A percentile compares a stretch with the other conserved stretches of the same genome.
Conservation (phyloP, 2,888 invertebrate species). For the Machimus atricapillus region DNA sequence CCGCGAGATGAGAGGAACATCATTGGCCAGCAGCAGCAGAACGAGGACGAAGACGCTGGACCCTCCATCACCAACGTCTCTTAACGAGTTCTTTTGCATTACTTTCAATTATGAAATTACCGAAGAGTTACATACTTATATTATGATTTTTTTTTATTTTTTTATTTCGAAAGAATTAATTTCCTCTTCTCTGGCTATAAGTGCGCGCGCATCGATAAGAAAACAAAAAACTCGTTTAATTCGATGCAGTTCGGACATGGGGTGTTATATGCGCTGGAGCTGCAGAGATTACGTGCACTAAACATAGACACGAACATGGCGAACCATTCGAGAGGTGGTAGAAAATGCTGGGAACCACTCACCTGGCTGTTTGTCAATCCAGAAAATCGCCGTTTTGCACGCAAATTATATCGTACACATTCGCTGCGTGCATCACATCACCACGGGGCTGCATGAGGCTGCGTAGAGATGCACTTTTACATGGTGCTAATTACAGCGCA, state of each 20-base stretch:
- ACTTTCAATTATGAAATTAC: slow-evolving; percentile 1
- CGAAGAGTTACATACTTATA: background rate
- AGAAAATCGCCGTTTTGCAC: background rate
- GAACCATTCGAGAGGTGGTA: background rate
- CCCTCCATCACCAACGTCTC: background rate
- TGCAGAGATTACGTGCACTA: background rate
- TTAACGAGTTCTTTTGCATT: background rate
- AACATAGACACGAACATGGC: background rate
- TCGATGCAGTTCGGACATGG: background rate
- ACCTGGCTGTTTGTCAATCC: background rate
- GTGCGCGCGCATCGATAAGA: background rate
- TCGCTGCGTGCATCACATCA: background rate
- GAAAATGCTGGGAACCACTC: background rate
- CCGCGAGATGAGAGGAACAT: background rate
- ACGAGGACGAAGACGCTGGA: background rate
- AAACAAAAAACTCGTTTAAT: background rate
- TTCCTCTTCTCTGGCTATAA: background rate
- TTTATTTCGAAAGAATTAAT: background rate
- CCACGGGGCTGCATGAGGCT: background rate
- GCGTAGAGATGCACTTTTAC: background rate
- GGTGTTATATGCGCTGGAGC: background rate
- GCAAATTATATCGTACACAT: background rate
- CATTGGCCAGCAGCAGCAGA: background rate
- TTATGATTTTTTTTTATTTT: background rate
- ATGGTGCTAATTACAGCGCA: background rate